Base-by-base conservation (phyloP, 2,797 vertebrate genomes). In the Apodemus agrarius region DNA sequence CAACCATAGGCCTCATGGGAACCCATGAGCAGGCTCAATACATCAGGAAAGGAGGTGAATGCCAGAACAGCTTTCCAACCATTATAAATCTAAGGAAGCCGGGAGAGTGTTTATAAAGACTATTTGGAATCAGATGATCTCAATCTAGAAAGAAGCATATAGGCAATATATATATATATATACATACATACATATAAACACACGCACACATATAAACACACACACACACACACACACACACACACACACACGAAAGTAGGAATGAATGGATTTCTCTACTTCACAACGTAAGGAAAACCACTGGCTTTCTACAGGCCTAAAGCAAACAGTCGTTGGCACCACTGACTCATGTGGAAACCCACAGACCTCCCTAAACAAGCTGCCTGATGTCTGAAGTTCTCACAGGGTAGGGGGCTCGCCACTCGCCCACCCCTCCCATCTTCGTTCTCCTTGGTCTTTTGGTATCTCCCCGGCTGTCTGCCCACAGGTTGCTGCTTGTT, bases 281-380 rank as follows among this genome's bases (percentile, higher is more conserved):
- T 78, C 85, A 61, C 43, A 34, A 95, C 1, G 1, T 85, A 61
- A 72, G n/a, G 37, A 72, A 91, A 82, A 92, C 94, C 37, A 63
- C 63, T 87, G 75, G 85, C 76, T 63, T 46, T 89, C 24, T 4
- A 16, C 0, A 14, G 84, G 85, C 46, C 91, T 76, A 96, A 84
- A 94, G 49, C 40, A 89, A 94, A 96, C 21, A 43, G 90, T 19
- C 37, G 63, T 59, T 96, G 97, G 97, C 93, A 95, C 92, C 59
- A 82, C 3, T 82, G 83, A 97, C 31, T 89, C 11, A 22, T 79
- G 78, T 52, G 88, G 93, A 93, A 96, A 29, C 49, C 31, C 61
- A 37, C 4, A 3, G 6, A 54, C 1, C 52, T 90, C 61, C 82
- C 90, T 43, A 43, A 85, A 93, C 96, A 97, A 89, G 57, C 49